Evolutionary conservation across 2,797 vertebrate genomes (phyloP).

Genomic region (Harpagifer antarcticus): DNA sequence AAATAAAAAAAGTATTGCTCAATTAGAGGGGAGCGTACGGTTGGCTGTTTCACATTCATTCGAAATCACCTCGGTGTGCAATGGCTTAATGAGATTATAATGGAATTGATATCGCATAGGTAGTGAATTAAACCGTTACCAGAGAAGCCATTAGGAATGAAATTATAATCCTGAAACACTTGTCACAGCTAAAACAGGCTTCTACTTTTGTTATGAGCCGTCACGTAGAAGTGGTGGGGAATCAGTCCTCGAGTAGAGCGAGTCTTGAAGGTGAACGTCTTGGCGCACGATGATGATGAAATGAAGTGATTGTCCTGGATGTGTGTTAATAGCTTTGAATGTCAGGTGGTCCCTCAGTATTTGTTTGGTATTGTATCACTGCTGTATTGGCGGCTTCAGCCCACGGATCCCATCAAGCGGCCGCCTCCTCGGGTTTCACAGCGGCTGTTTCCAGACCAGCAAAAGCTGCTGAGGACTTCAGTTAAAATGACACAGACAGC

Average conservation of each 20-base stretch:
- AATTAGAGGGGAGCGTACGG: constrained; percentile 78
- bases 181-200: constrained; percentile 77
- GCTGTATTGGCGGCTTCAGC: constrained; percentile 57
- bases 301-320: constrained; percentile 31
- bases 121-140: constrained; percentile 84
- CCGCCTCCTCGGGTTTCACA: constrained; percentile 69
- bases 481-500: constrained; percentile 79
- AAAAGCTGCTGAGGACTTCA: constrained; percentile 80
- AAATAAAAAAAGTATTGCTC: constrained; percentile 85
- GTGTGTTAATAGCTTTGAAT: constrained; percentile 52
- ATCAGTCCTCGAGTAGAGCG: constrained; percentile 10
- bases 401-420: constrained; percentile 54
- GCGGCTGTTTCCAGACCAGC: constrained; percentile 60
- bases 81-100: constrained; percentile 84
- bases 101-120: constrained; percentile 83
- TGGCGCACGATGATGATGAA: background rate
- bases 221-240: constrained; percentile 40
- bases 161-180: constrained; percentile 79
- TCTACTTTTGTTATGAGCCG: constrained; percentile 74
- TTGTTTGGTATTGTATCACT: constrained; percentile 64
- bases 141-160: constrained; percentile 79
- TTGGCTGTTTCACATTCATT: constrained; percentile 78
- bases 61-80: constrained; percentile 79
- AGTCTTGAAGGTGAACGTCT: constrained; percentile 49
- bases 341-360: constrained; percentile 56